phyloP scores from a whole-genome alignment of 2,797 vertebrate species.

The Ctenopoma multispine region DNA sequence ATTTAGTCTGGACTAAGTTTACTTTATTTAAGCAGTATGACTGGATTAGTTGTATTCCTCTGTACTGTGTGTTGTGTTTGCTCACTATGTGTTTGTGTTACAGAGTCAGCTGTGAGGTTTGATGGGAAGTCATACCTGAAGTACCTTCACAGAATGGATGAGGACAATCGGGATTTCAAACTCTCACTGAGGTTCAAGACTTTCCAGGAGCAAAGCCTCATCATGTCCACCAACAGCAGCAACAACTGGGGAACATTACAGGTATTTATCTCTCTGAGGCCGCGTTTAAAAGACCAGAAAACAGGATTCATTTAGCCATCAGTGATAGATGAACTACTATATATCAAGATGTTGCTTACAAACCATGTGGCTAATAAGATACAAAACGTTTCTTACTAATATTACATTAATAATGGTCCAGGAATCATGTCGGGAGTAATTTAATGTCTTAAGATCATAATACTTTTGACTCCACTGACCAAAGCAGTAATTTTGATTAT shows the following conservation, averaged over 20 bases:
- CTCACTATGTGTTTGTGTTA: slow-evolving; percentile 27
- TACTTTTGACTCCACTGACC: too few species aligned
- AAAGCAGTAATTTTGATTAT: too few species aligned
- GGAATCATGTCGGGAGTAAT: too few species aligned
- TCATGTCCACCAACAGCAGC: slow-evolving; percentile 84
- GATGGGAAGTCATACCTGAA: slow-evolving; percentile 87
- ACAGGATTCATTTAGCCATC: not conserved
- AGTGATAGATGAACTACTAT: not conserved
- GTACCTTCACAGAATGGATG: slow-evolving; percentile 83
- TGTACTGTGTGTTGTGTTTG: too few species aligned
- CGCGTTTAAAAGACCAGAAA: not conserved
- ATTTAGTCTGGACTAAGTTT: too few species aligned
- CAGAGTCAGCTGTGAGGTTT: slow-evolving; percentile 91
- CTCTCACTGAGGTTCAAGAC: slow-evolving; percentile 90
- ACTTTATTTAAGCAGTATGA: too few species aligned
- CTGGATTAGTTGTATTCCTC: too few species aligned
- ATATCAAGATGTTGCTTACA: too few species aligned
- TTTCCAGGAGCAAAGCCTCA: slow-evolving; percentile 78
- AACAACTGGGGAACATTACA: slow-evolving; percentile 82
- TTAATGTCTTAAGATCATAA: too few species aligned
- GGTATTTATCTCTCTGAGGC: slow-evolving; percentile 78
- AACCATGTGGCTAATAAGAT: too few species aligned
- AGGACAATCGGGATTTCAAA: slow-evolving; percentile 80
- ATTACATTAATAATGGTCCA: too few species aligned
- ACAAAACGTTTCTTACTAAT: too few species aligned